Base-by-base conservation (phyloP, 1,140 invertebrate genomes). In the Octopus bimaculoides region DNA sequence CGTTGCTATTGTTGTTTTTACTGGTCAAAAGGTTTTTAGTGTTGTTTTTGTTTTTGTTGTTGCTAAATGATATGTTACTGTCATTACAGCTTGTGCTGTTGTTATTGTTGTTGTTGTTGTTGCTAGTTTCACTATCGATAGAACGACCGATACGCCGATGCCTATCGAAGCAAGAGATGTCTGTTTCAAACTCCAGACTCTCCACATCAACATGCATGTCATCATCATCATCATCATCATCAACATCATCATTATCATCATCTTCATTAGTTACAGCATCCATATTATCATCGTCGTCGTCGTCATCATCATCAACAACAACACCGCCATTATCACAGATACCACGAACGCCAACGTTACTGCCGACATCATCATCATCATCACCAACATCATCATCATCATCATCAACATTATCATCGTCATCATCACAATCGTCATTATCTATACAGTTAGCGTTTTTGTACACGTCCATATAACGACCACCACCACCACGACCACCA, bases 161-260 rank as follows among this genome's bases (percentile, higher is more conserved):
- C 26, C 66, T 6, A n/a, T 20, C 9, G 56, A 17, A 6, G 66
- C 14, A 71, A n/a, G 66, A 6, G 66, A 54, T 8, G 52, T 71
- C 66, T n/a, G 66, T n/a, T 71, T 71, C 66, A 3, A 71, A 71
- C 56, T 77, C 77, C 41, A 77, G 55, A 7, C 14, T 17, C 14
- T 77, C 77, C 14, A 56, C 54, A 20, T 61, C 54, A n/a, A 77
- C 77, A 14, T 54, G 52, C 8, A 14, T 54, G 7, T 77, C 76
- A 20, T 77, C 76, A 10, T 77, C 54, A 10, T 78, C 66, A 5
- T 0, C 41, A 20, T 73, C 66, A 71, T 71, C 5, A 12, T 71
- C 66, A 71, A 1, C 9, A 12, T 71, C 66, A 14, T 4, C 66
- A 12, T n/a, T 20, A 14, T 71, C 66, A 14, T 14, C 66, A 14